phyloP scores from a whole-genome alignment of 2,797 vertebrate genomes.

The Menidia menidia region DNA sequence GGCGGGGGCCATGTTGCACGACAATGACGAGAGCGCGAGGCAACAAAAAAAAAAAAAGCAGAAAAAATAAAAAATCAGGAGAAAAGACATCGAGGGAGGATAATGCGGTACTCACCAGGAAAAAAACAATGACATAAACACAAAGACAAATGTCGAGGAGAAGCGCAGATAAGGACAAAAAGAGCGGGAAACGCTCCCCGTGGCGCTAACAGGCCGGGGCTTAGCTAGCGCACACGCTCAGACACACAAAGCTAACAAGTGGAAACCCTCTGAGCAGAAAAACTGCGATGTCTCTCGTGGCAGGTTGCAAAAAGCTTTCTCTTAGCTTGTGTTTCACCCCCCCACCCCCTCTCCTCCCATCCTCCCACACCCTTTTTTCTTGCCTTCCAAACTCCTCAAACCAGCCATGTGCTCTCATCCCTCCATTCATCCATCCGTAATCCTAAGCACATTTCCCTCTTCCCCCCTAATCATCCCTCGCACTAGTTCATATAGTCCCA shows the following conservation, averaged over 20 bases:
- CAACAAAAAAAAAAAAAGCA: neutral
- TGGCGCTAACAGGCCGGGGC: constrained; percentile 43
- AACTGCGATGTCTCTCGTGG: constrained; percentile 80
- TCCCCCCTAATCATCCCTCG: constrained; percentile 37
- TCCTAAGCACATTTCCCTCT: constrained; percentile 16
- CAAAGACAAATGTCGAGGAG: constrained; percentile 29
- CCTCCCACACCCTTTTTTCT: no score
- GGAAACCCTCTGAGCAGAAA: constrained; percentile 73
- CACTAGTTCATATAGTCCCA: constrained; percentile 23
- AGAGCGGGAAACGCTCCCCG: constrained; percentile 38
- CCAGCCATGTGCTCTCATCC: neutral
- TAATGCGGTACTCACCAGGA: constrained; percentile 5
- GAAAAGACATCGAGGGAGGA: neutral
- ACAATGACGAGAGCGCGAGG: neutral
- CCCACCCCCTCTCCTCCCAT: constrained; percentile 3
- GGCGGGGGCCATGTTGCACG: neutral
- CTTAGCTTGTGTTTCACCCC: constrained; percentile 38
- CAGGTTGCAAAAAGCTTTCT: constrained; percentile 84
- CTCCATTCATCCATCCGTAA: constrained; percentile 24
- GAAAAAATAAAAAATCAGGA: neutral
- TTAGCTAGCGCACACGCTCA: constrained; percentile 29
- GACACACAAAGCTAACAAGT: constrained; percentile 53
- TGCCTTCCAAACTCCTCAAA: constrained; percentile 28
- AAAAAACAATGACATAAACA: constrained; percentile 12
- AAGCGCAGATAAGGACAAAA: constrained; percentile 30